Percentiles rank a stretch among this genome's conserved stretches.
phyloP scores from a whole-genome alignment of 2,888 invertebrate genomes.

The Xanthorhoe designata region DNA sequence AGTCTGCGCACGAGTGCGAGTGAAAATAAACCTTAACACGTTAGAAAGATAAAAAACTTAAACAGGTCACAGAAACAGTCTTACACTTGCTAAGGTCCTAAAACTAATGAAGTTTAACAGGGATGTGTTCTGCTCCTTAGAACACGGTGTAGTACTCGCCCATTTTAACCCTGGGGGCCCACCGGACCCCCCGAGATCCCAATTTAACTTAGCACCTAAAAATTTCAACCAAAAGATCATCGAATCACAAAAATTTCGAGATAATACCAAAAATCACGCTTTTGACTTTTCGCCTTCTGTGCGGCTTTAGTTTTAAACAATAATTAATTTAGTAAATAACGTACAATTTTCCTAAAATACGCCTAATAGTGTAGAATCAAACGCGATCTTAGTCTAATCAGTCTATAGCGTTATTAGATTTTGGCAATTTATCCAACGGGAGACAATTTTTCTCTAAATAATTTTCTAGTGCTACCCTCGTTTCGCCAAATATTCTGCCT shows the following conservation, averaged over 20 bases:
- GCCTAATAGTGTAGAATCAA: constrained; percentile 85
- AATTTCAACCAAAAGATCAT: constrained; percentile 69
- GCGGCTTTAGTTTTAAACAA: constrained; percentile 63
- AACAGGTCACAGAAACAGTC: constrained; percentile 87
- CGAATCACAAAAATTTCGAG: constrained; percentile 76
- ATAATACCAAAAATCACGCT: constrained; percentile 71
- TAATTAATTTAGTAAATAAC: constrained; percentile 80
- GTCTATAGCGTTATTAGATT: constrained; percentile 85
- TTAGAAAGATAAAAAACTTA: constrained; percentile 82
- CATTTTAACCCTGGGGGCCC: constrained; percentile 60
- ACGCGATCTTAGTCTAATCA: constrained; percentile 84
- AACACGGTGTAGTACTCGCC: constrained; percentile 79
- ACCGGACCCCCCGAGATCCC: constrained; percentile 69
- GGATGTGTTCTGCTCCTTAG: constrained; percentile 84
- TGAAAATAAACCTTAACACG: constrained; percentile 71
- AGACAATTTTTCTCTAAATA: constrained; percentile 68
- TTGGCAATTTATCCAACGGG: constrained; percentile 71
- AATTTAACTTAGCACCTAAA: constrained; percentile 73
- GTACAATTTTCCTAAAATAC: constrained; percentile 76
- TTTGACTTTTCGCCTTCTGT: constrained; percentile 66
- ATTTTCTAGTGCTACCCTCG: constrained; percentile 67
- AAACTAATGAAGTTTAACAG: constrained; percentile 82
- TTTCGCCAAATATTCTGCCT: constrained; percentile 68
- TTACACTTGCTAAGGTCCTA: constrained; percentile 84
- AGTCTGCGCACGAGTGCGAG: constrained; percentile 58